Percentiles rank a stretch among this genome's conserved stretches.
Evolutionary conservation across 2,888 invertebrate species (phyloP).

Genomic region (Aplocera efformata): DNA sequence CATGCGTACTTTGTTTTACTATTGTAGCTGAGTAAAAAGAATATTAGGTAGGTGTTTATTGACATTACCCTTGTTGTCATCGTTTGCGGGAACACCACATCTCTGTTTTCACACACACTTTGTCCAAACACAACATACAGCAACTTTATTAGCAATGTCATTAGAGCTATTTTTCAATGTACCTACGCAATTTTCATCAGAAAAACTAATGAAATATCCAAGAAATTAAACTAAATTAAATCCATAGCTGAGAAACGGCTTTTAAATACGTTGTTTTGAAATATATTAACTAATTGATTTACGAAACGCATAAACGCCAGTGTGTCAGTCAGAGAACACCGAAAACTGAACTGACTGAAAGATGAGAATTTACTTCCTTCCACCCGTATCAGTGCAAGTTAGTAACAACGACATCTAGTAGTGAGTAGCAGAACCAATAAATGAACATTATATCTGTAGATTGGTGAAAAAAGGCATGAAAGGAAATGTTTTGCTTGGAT

Average conservation of each 20-base stretch:
- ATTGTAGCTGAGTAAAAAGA: neutral
- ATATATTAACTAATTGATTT: constrained; percentile 41
- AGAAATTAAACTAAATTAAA: too few relatives aligned
- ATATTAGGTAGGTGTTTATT: constrained; percentile 1
- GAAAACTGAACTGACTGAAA: constrained; percentile 70
- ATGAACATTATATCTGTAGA: too few relatives aligned
- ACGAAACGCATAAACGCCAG: constrained; percentile 65
- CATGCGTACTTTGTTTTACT: too few relatives aligned
- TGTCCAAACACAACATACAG: constrained; percentile 61
- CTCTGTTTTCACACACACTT: constrained; percentile 54
- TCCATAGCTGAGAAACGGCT: too few relatives aligned
- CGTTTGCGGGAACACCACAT: constrained; percentile 67
- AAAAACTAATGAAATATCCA: too few relatives aligned
- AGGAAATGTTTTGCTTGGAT: too few relatives aligned
- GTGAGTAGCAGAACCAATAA: constrained; percentile 40
- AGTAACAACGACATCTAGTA: constrained; percentile 37
- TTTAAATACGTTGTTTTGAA: too few relatives aligned
- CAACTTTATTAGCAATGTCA: constrained; percentile 39
- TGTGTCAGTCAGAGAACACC: constrained; percentile 62
- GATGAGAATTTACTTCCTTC: constrained; percentile 35
- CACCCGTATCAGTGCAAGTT: constrained; percentile 22
- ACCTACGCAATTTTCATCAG: too few relatives aligned
- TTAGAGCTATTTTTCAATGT: constrained; percentile 55
- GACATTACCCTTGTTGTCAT: constrained; percentile 67
- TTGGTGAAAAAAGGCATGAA: too few relatives aligned